Base-by-base conservation (phyloP, 2,888 invertebrate genomes). In the Philereme transversata region DNA sequence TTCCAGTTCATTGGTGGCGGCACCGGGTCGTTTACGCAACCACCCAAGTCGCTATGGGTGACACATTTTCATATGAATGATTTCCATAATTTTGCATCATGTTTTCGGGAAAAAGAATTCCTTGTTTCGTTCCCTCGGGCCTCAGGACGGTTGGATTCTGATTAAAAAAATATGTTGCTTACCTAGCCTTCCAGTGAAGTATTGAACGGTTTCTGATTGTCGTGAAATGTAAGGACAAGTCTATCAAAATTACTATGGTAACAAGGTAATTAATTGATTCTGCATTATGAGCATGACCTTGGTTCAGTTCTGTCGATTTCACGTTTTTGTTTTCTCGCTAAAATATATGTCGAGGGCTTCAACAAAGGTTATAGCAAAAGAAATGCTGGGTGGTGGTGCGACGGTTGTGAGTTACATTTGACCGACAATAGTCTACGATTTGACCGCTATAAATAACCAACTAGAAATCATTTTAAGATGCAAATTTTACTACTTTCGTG, bases 341-440 rank as follows among this genome's bases (percentile, higher is more conserved):
- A 88, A 91, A 91, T 90, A 90, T 91, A 79, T 92, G 91, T 92
- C 91, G 91, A 91, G 91, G 91, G 91, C 91, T 90, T 64, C 58
- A 74, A 58, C 79, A 86, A 86, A 90, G 90, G 90, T 89, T 90
- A 86, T 66, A 69, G 62, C 60, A 65, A 65, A 75, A 81, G 77
- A 73, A 84, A 82, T 82, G 69, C 75, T 77, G 72, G 75, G 70
- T 77, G 76, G 68, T 73, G 70, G 55, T 55, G 52, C 46, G 35
- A 22, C 48, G 33, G 48, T 40, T 48, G 34, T 74, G 72, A 75
- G 67, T 74, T 68, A 74, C 67, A 62, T 65, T 72, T 70, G 60
- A 67, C 59, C 66, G 64, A 63, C 59, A 53, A 52, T 54, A 54
- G 51, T 53, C 60, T 9, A 35, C 35, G 41, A 51, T 47, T 46